These are phyloP conservation scores for Terebella lapidaria DNA, from an alignment of 2,888 invertebrate genomes.

Conservation along the genomic window DNA sequence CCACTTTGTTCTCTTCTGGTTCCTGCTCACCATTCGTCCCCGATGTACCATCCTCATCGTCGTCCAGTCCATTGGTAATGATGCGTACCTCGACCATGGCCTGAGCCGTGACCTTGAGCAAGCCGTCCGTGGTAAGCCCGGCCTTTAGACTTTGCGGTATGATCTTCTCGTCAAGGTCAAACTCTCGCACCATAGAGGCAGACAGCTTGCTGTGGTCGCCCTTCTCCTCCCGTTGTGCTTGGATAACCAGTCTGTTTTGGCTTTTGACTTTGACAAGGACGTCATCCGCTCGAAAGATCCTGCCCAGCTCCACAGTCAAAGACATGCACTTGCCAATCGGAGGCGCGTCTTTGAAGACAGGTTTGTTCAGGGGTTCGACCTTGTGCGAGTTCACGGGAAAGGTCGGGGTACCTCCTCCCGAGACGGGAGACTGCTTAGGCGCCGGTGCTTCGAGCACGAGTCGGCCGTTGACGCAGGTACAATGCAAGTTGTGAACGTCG, in stretches of 20 bases:
- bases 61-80: background rate
- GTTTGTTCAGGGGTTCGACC: conserved; percentile 8
- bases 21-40: too few species aligned
- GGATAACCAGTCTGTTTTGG: conserved; percentile 14
- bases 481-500: conserved; percentile 10
- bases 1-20: too few species aligned
- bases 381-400: background rate
- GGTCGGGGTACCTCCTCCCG: background rate
- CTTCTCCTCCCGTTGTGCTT: conserved; percentile 15
- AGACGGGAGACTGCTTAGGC: background rate
- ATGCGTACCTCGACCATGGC: background rate
- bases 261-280: conserved; percentile 22
- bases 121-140: conserved; percentile 19
- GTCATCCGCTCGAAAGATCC: conserved; percentile 21
- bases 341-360: background rate
- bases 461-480: conserved; percentile 9
- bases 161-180: conserved; percentile 18
- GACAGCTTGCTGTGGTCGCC: conserved; percentile 6
- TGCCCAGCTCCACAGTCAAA: conserved; percentile 19
- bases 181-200: conserved; percentile 19
- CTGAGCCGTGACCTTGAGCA: conserved; percentile 21
- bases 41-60: background rate
- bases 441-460: conserved; percentile 18
- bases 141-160: conserved; percentile 19
- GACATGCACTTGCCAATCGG: conserved; percentile 11